Base-by-base conservation (phyloP, 2,888 invertebrate genomes). In the Mimachlamys varia region DNA sequence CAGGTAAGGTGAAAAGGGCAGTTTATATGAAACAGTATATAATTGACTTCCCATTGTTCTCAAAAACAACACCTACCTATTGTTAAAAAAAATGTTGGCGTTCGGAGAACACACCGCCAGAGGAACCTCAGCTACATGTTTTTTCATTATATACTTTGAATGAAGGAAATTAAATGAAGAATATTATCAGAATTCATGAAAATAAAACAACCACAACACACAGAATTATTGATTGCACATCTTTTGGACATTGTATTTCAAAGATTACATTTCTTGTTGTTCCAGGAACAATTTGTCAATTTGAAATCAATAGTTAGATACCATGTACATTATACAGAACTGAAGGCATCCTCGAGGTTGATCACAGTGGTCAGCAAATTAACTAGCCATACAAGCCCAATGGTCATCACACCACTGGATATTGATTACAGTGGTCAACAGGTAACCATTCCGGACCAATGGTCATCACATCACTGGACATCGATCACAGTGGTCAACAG, bases 391-490 rank as follows among this genome's bases (percentile, higher is more conserved):
- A 55, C 55, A 55, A 55, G 55, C 13, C 55, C 55, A 55, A 55
- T 55, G 55, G 55, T 55, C 55, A 55, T 55, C 62, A 76, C 62
- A 76, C 62, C 62, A 76, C 62, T 76, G 62, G 62, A 76, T 27
- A 76, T 76, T 27, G 10, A n/a, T 76, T 27, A 10, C 62, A 76
- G 27, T 76, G 62, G 62, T 27, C 27, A 76, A n/a, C n/a, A n/a
- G n/a, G n/a, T 55, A 55, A 19, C 55, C 19, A 19, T 55, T 19
- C 55, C 13, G 19, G 55, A 55, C 55, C 55, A 55, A 55, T 55
- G 55, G 55, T 55, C 55, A 55, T 55, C 62, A 76, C 62, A 76
- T 27, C 62, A 76, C 62, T 76, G 62, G 62, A 76, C 62, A 76
- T 76, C 62, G 10, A n/a, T 76, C 62, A 10, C 62, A 76, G 27